Conservation (phyloP, 2,113 vertebrate species). For the Lucifuga dentata region DNA sequence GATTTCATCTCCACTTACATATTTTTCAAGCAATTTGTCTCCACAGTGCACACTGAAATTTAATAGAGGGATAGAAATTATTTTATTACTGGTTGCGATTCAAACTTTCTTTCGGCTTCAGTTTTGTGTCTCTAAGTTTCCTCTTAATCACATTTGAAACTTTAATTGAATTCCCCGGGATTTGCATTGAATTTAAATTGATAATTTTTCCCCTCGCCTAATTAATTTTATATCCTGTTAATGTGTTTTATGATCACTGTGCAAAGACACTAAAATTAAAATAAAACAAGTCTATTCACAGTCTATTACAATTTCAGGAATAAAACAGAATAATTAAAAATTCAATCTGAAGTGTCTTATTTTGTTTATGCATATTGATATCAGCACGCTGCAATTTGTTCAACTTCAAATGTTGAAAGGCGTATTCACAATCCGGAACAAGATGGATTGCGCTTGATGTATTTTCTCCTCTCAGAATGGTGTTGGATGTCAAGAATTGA, state of each 20-base stretch:
- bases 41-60: not conserved
- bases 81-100: not conserved
- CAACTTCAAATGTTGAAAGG: not conserved
- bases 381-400: not conserved
- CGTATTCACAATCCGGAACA: not conserved
- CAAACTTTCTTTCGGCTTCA: not conserved
- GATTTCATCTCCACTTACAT: not conserved
- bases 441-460: not conserved
- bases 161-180: not conserved
- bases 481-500: conserved; percentile 16
- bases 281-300: conserved; percentile 4
- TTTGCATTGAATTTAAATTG: not conserved
- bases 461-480: conserved; percentile 1
- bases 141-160: not conserved
- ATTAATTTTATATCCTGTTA: not conserved
- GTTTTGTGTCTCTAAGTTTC: not conserved
- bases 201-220: not conserved
- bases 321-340: not conserved
- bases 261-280: not conserved
- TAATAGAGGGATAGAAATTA: not conserved
- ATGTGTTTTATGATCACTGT: conserved; percentile 8
- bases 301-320: not conserved
- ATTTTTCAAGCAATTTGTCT: not conserved
- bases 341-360: not conserved
- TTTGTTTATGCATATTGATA: conserved; percentile 14